A percentile compares a stretch with the other conserved stretches of the same genome.
Evolutionary conservation across 2,113 vertebrate genomes (phyloP).

Genomic region (Capreolus pygargus): DNA sequence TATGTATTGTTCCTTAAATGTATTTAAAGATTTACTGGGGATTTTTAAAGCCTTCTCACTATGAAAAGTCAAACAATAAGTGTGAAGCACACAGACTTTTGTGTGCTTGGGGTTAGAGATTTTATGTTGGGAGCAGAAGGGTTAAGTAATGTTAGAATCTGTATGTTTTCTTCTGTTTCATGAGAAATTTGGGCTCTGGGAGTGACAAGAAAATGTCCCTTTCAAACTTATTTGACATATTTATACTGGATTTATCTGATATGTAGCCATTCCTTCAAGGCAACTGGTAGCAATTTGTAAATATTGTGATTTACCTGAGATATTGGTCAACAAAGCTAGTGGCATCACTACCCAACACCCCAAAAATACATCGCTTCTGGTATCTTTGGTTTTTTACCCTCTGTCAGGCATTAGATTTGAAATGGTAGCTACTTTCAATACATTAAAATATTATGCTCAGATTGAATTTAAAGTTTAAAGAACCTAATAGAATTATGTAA

Average conservation of each 20-base stretch:
- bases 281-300: not conserved
- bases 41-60: constrained; percentile 19
- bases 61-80: constrained; percentile 36
- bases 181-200: not conserved
- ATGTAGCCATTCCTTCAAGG: not conserved
- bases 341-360: not conserved
- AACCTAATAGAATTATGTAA: constrained; percentile 6
- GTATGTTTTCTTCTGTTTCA: constrained; percentile 40
- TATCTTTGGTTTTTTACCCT: not conserved
- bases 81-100: constrained; percentile 12
- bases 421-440: constrained; percentile 22
- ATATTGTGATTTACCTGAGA: not conserved
- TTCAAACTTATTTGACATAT: not conserved
- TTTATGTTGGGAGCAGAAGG: not conserved
- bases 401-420: not conserved
- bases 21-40: constrained; percentile 4
- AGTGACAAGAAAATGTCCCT: constrained; percentile 23
- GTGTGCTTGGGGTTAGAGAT: not conserved
- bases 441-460: constrained; percentile 2
- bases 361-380: not conserved
- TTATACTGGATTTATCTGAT: not conserved
- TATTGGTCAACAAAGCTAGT: not conserved
- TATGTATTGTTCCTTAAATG: constrained; percentile 22
- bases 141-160: constrained; percentile 4
- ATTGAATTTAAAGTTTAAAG: constrained; percentile 33